A percentile compares a stretch with the other conserved stretches of the same genome.
Evolutionary conservation across 1,140 invertebrate species (phyloP).

Genomic region (Chrysoperla carnea): DNA sequence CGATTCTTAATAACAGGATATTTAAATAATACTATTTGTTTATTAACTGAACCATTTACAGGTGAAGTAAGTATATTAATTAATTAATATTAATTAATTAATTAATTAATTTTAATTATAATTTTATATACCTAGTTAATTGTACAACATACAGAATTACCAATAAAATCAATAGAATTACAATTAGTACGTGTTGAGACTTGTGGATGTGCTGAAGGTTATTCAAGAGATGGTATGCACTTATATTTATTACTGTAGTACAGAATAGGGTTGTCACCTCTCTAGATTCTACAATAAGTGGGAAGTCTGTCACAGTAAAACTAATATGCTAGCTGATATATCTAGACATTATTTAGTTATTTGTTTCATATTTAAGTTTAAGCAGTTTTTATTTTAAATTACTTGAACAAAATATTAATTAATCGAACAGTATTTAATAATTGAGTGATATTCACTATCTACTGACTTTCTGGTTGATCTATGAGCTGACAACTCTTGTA

Average conservation of each 20-base stretch:
- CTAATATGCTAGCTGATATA: too few species aligned
- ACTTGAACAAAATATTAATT: too few species aligned
- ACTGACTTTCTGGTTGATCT: too few species aligned
- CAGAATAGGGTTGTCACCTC: too few species aligned
- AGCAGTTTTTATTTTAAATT: too few species aligned
- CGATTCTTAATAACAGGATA: constrained; percentile 68
- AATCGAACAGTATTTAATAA: too few species aligned
- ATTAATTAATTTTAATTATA: constrained; percentile 3
- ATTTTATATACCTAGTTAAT: constrained; percentile 33
- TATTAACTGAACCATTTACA: constrained; percentile 71
- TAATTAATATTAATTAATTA: not conserved
- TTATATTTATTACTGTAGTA: not conserved
- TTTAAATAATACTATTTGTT: constrained; percentile 64
- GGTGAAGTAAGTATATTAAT: constrained; percentile 46
- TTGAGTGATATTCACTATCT: too few species aligned
- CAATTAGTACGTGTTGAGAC: constrained; percentile 91
- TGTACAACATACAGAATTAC: constrained; percentile 55
- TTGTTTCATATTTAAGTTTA: too few species aligned
- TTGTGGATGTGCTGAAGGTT: constrained; percentile 88
- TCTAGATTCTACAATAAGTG: too few species aligned
- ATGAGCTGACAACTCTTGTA: too few species aligned
- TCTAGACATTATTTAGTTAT: too few species aligned
- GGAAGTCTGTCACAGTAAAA: too few species aligned
- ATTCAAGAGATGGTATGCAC: constrained; percentile 70
- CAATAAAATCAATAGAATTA: constrained; percentile 85